Evolutionary conservation across 2,888 invertebrate genomes (phyloP).

Genomic region (Pseudeuparius sepicola): DNA sequence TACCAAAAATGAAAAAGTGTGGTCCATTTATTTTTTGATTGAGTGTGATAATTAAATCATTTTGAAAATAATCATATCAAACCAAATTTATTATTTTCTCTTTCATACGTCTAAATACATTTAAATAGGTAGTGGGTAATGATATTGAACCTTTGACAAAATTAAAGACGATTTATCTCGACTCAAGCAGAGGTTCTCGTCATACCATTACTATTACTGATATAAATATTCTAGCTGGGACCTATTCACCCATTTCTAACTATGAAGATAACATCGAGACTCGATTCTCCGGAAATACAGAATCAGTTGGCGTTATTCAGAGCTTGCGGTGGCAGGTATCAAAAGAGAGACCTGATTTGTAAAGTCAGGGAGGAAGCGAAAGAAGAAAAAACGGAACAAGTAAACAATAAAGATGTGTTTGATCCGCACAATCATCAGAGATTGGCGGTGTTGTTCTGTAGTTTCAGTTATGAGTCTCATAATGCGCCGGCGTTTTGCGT

Average conservation of each 20-base stretch:
- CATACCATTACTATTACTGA: too few species aligned
- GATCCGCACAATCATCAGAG: slow-evolving; percentile 78
- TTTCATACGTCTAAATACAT: too few species aligned
- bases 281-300: slow-evolving; percentile 57
- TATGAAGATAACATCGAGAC: slow-evolving; percentile 55
- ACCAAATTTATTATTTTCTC: too few species aligned
- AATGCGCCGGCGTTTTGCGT: slow-evolving; percentile 85
- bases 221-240: slow-evolving; percentile 40
- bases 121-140: too few species aligned
- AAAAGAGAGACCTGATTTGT: slow-evolving; percentile 31
- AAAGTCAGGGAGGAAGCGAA: slow-evolving; percentile 28
- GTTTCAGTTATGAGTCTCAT: slow-evolving; percentile 62
- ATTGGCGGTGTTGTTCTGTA: slow-evolving; percentile 81
- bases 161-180: too few species aligned
- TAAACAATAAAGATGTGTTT: slow-evolving; percentile 52
- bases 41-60: too few species aligned
- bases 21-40: too few species aligned
- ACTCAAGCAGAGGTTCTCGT: too few species aligned
- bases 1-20: too few species aligned
- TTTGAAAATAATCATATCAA: too few species aligned
- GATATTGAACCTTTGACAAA: too few species aligned
- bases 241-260: slow-evolving; percentile 65
- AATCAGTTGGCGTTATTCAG: slow-evolving; percentile 74
- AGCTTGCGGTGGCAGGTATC: slow-evolving; percentile 67
- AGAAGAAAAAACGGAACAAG: slow-evolving; percentile 18